Evolutionary conservation across 2,113 vertebrate genomes (phyloP).

Genomic region (Hydropotes inermis): DNA sequence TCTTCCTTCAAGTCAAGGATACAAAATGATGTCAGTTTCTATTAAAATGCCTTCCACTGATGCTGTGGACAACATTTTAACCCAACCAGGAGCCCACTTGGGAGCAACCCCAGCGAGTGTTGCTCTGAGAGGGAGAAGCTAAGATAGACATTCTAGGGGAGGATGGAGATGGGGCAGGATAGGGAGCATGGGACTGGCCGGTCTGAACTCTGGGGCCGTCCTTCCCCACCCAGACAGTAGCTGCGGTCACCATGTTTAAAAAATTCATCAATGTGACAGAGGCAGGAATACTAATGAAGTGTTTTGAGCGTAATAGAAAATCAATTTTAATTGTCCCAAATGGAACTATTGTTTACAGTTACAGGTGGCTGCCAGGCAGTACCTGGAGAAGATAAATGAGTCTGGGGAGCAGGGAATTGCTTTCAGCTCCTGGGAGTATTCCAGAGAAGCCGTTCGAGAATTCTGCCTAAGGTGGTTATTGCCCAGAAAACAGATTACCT

Average conservation of each 20-base stretch:
- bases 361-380: conserved; percentile 62
- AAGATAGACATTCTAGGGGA: rapidly evolving
- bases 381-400: conserved; percentile 68
- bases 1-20: neutral
- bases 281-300: conserved; percentile 64
- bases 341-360: conserved; percentile 70
- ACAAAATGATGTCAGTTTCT: neutral
- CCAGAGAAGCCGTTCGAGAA: conserved; percentile 8
- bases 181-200: too few species aligned
- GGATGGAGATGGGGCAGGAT: neutral
- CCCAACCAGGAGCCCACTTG: neutral
- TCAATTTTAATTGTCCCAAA: conserved; percentile 73
- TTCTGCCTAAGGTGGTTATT: conserved; percentile 17
- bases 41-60: neutral
- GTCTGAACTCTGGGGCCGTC: neutral
- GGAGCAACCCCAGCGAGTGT: too few species aligned
- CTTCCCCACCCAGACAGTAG: neutral
- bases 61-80: neutral
- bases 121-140: neutral
- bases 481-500: conserved; percentile 40
- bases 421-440: conserved; percentile 31
- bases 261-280: conserved; percentile 24
- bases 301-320: conserved; percentile 71
- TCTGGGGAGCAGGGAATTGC: conserved; percentile 51
- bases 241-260: neutral